Conservation (phyloP, 1,140 invertebrate species). For the Cydia pomonella region DNA sequence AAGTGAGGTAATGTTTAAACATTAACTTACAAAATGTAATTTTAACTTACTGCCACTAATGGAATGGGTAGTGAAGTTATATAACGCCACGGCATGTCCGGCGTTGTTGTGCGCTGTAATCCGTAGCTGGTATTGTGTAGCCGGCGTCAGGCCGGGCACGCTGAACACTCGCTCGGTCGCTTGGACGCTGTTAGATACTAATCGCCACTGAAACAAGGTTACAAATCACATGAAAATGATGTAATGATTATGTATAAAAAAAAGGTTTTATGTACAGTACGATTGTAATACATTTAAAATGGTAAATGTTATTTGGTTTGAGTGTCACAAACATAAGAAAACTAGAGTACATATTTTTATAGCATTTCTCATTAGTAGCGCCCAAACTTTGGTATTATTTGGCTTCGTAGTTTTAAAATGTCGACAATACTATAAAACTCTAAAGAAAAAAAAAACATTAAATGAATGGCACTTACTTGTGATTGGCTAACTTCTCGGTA, state of each 20-base stretch:
- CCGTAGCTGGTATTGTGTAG: conserved; percentile 92
- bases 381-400: background rate
- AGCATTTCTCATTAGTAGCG: background rate
- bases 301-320: too few relatives aligned
- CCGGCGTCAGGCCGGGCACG: conserved; percentile 89
- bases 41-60: conserved; percentile 84
- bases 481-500: conserved; percentile 83
- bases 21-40: background rate
- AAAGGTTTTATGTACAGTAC: too few relatives aligned
- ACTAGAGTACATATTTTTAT: too few relatives aligned
- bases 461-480: conserved; percentile 61
- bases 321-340: too few relatives aligned
- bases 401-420: too few relatives aligned
- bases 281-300: too few relatives aligned
- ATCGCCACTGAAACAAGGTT: conserved; percentile 81
- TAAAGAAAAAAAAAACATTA: too few relatives aligned
- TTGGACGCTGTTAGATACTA: conserved; percentile 89
- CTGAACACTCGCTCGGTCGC: conserved; percentile 89
- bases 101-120: conserved; percentile 96
- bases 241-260: too few relatives aligned
- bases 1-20: too few relatives aligned
- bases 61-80: conserved; percentile 92
- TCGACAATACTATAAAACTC: too few relatives aligned
- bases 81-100: conserved; percentile 92
- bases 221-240: conserved; percentile 5